Evolutionary conservation across 1,140 invertebrate species (phyloP).

Genomic region (Brachionus paranguensis): DNA sequence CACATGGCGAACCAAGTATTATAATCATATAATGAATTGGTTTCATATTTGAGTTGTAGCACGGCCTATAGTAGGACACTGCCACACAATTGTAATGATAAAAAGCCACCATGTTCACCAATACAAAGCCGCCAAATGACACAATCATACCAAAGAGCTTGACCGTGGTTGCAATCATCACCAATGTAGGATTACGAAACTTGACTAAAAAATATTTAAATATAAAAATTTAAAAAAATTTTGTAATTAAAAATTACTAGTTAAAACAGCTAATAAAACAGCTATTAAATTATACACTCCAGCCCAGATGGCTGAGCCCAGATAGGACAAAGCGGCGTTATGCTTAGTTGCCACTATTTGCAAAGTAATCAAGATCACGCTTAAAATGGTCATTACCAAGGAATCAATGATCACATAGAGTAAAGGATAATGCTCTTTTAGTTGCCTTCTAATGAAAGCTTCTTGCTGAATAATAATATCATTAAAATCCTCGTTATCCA

Average conservation of each 20-base stretch:
- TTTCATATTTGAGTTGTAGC: constrained; percentile 32
- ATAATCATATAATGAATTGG: constrained; percentile 36
- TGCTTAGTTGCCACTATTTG: constrained; percentile 5
- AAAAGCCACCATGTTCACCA: constrained; percentile 24
- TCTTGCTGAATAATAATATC: not conserved
- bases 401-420: constrained; percentile 14
- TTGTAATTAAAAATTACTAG: not conserved
- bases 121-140: constrained; percentile 14
- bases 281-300: constrained; percentile 19
- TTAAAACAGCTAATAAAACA: not conserved
- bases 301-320: constrained; percentile 38
- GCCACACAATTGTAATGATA: constrained; percentile 38
- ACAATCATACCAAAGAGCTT: constrained; percentile 39
- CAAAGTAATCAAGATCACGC: not conserved
- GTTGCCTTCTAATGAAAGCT: not conserved
- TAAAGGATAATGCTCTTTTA: constrained; percentile 4
- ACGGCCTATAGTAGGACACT: constrained; percentile 30
- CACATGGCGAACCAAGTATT: constrained; percentile 31
- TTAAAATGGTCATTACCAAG: not conserved
- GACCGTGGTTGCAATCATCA: constrained; percentile 7
- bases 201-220: not conserved
- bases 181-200: constrained; percentile 1
- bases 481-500: not conserved
- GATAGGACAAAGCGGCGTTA: constrained; percentile 18
- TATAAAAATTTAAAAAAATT: not conserved